Base-by-base conservation (phyloP, 2,113 vertebrate species). In the Alligator sinensis region DNA sequence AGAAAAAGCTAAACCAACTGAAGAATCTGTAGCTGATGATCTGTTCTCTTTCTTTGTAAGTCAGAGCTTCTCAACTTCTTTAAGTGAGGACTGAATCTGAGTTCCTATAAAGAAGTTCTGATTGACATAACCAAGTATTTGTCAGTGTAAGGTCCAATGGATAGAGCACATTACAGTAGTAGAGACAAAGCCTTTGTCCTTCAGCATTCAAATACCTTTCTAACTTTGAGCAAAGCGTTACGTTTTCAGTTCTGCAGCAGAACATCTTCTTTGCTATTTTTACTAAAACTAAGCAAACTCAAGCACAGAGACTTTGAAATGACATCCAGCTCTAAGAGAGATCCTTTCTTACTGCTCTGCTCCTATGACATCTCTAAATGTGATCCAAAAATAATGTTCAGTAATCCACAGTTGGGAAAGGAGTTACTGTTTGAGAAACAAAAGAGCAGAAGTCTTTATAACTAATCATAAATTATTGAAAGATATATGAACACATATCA, bases 291-390 rank as follows among this genome's bases (percentile, higher is more conserved):
- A 80, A 81, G 22, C 72, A 80, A 94, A 84, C 54, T 83, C 13
- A 28, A 89, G 72, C 47, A 38, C 27, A 74, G 58, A 19, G 66
- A 18, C 55, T 86, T 76, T 80, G 64, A 92, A 92, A 89, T 84
- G 72, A 28, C 57, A 21, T 58, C 86, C 81, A 87, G 38, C 79
- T 95, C 81, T 63, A 79, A 83, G 62, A 25, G 76, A 85, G 63
- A 83, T 38, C 38, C 54, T 89, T 68, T 80, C 76, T 84, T 88
- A 80, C 3, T 91, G 84, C 86, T 92, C 87, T 92, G 47, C 88
- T 80, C 72, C 84, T 80, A 9, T 72, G 79, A 66, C 57, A 88
- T 76, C 59, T 84, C 47, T 79, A 93, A 92, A 77, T 30, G 72
- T 70, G 54, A 85, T 92, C 68, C 79, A 85, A 88, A 91, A 91